Base-by-base conservation (phyloP, 2,113 vertebrate species). In the Eubucco bourcierii region DNA sequence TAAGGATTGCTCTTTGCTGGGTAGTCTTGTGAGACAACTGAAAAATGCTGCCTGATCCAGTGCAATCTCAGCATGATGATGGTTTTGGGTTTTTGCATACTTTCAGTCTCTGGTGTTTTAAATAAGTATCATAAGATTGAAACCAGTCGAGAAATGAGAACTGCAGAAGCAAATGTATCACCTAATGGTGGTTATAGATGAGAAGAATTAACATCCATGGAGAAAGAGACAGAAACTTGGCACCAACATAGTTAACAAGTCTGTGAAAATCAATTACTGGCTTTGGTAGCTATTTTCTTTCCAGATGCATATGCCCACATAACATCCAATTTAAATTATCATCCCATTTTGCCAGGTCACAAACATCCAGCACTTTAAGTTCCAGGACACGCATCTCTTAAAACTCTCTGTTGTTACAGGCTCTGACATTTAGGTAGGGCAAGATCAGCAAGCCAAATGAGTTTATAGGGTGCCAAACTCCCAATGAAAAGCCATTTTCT, bases 401-500 rank as follows among this genome's bases (percentile, higher is more conserved):
- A 72, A 72, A 37, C 25, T 82, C 46, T 55, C 41, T 0, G 2
- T 28, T 80, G 21, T 34, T 82, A 70, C 15, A 55, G 56, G 68
- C 25, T 39, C 59, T 87, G 74, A 59, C 81, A 79, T 87, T 94
- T 53, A 88, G 19, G 23, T 3, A 90, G 74, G 71, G 44, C 71
- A 89, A 63, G 55, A 81, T 37, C 60, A 87, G 46, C 66, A 84
- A 93, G 44, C n/a, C 84, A 81, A 78, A 84, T 70, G 20, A 52
- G 44, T 39, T 91, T 65, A 70, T 46, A 21, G 23, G 59, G 46
- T 76, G 55, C 33, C 34, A n/a, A 6, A 17, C 58, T 59, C 70
- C 12, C 66, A 80, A 19, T 18, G 47, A 63, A 86, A 91, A 64
- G 31, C 21, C 33, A 37, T 50, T 85, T 73, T 39, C 61, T 83